A percentile compares a stretch with the other conserved stretches of the same genome.
phyloP scores from a whole-genome alignment of 2,113 vertebrate species.

The Cyprinodon variegatus region DNA sequence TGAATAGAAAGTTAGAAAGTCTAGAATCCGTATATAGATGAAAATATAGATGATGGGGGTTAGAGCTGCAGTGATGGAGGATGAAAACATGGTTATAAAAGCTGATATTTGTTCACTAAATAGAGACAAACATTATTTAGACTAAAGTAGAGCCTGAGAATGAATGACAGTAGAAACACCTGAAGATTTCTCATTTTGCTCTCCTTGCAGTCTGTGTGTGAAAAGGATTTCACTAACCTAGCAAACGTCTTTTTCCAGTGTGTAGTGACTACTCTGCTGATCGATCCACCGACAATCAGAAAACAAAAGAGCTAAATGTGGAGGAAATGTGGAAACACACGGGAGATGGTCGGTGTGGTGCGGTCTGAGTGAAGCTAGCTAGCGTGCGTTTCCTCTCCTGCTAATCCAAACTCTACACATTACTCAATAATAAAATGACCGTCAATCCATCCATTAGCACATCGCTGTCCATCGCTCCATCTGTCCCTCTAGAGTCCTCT shows the following conservation, averaged over 20 bases:
- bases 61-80: conserved; percentile 44
- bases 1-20: not conserved
- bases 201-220: conserved; percentile 41
- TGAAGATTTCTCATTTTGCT: conserved; percentile 44
- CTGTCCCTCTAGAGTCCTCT: conserved; percentile 38
- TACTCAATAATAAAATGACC: conserved; percentile 24
- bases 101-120: conserved; percentile 22
- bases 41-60: conserved; percentile 32
- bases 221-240: conserved; percentile 47
- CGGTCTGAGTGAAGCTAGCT: conserved; percentile 48
- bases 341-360: conserved; percentile 19
- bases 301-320: conserved; percentile 25
- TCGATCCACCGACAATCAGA: conserved; percentile 48
- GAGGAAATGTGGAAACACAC: conserved; percentile 30
- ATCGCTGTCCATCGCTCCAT: conserved; percentile 36
- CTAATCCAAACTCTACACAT: conserved; percentile 64
- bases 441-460: conserved; percentile 38
- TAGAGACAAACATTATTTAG: conserved; percentile 18
- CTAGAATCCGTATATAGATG: not conserved
- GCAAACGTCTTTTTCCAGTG: conserved; percentile 75
- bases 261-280: conserved; percentile 80
- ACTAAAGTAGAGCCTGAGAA: conserved; percentile 54
- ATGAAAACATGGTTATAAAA: conserved; percentile 17
- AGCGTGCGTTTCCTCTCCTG: conserved; percentile 56
- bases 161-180: conserved; percentile 60